A percentile compares a stretch with the other conserved stretches of the same genome.
These are phyloP conservation scores for Thunnus maccoyii DNA, from an alignment of 2,113 vertebrate genomes.

Conservation along the genomic window DNA sequence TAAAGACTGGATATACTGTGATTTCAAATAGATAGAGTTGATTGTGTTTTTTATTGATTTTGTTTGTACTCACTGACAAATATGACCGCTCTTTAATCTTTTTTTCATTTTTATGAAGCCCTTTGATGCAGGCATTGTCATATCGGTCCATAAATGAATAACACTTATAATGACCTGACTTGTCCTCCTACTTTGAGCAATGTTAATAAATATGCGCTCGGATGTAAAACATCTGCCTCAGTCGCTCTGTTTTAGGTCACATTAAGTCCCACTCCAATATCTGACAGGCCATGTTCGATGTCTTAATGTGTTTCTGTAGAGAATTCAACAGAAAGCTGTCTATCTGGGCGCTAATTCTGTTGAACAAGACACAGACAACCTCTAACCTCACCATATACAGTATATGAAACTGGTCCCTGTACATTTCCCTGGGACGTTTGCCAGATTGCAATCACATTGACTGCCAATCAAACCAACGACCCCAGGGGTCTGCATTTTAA, in stretches of 20 bases:
- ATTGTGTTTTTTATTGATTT: slow-evolving; percentile 1
- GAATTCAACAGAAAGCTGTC: slow-evolving; percentile 43
- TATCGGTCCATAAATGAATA: slow-evolving; percentile 19
- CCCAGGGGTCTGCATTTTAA: slow-evolving; percentile 43
- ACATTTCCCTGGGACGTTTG: slow-evolving; percentile 59
- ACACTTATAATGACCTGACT: slow-evolving; percentile 15
- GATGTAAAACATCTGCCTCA: slow-evolving; percentile 63
- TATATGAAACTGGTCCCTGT: slow-evolving; percentile 41
- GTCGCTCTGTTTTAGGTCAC: slow-evolving; percentile 31
- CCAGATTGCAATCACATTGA: slow-evolving; percentile 78
- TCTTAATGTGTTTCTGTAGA: slow-evolving; percentile 2
- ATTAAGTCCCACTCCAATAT: slow-evolving; percentile 17
- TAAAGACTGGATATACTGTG: neutral
- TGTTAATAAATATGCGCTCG: slow-evolving; percentile 44
- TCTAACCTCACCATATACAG: slow-evolving; percentile 60
- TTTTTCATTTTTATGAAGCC: neutral
- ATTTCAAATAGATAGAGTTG: neutral
- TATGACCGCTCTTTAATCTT: neutral
- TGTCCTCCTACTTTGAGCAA: slow-evolving; percentile 10
- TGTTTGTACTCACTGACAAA: slow-evolving; percentile 4
- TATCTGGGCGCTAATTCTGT: slow-evolving; percentile 34
- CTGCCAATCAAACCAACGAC: slow-evolving; percentile 69
- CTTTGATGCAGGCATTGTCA: neutral
- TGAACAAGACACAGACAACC: slow-evolving; percentile 59
- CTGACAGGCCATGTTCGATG: slow-evolving; percentile 10